Base-by-base conservation (phyloP, 2,888 invertebrate genomes). In the Gymnosoma rotundatum region DNA sequence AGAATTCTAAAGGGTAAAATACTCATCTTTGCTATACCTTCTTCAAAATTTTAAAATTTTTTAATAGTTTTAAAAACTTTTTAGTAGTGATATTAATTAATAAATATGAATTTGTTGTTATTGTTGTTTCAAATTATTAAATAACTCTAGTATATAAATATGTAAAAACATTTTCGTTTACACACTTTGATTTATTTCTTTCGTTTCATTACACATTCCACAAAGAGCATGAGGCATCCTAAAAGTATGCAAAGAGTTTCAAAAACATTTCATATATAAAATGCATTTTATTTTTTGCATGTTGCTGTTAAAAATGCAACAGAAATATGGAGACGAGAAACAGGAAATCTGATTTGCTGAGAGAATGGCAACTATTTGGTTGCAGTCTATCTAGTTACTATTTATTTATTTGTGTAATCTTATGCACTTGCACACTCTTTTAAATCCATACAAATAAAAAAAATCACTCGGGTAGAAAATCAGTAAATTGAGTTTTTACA, bases 401-500 rank as follows among this genome's bases (percentile, higher is more conserved):
- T 67, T 58, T 38, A 25, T 21, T 56, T 45, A 25, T 42, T 10
- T 10, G 14, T 42, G 12, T 42, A 42, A 14, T 14, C 42, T 42
- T 14, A 0, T 42, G 42, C 20, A 25, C 9, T 63, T 18, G 14
- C n/a, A 38, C 21, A 48, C 9, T 32, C 32, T 6, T 36, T 18
- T 8, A 66, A 10, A 73, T 32, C 7, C 8, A 32, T 69, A 54
- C 63, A 79, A 83, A 82, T 83, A 79, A 83, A 79, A 73, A 4
- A 83, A 84, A 56, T 73, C 61, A 78, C 79, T 80, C 81, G 60
- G 70, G 83, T 64, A 79, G 76, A 79, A 86, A 86, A 84, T 84
- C 74, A 45, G 73, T 78, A 66, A 84, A 86, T 86, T 84, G 79
- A 63, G 69, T 83, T 84, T 25, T 25, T 25, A 25, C 25, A 25